A percentile compares a stretch with the other conserved stretches of the same genome.
phyloP scores from a whole-genome alignment of 2,797 vertebrate species.

The Lates japonicus region DNA sequence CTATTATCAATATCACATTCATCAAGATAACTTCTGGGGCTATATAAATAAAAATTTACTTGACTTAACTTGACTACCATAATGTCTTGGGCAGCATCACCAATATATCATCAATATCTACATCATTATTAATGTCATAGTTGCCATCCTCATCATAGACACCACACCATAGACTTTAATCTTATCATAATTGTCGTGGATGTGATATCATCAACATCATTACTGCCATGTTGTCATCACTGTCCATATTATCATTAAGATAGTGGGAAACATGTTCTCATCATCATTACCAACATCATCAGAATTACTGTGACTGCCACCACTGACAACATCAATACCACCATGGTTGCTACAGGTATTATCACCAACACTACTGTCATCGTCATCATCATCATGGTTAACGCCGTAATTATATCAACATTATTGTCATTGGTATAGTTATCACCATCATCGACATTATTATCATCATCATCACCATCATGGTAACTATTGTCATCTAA shows the following conservation, averaged over 20 bases:
- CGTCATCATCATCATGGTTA: background rate
- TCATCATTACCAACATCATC: background rate
- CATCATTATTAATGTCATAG: background rate
- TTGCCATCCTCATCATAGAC: background rate
- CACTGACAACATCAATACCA: background rate
- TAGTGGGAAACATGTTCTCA: background rate
- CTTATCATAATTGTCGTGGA: background rate
- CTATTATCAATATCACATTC: background rate
- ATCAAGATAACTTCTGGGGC: too few species aligned
- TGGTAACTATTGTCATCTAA: background rate
- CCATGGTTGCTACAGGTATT: too few species aligned
- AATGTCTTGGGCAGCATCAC: background rate
- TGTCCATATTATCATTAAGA: background rate
- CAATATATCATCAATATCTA: background rate
- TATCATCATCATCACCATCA: background rate
- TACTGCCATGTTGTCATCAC: background rate
- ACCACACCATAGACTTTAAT: background rate
- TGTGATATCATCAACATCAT: background rate
- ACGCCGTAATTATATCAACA: background rate
- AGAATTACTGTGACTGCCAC: background rate
- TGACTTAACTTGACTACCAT: background rate
- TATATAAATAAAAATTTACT: too few species aligned
- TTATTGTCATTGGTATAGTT: background rate
- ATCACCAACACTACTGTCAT: background rate
- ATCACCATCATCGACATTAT: background rate